Evolutionary conservation across 2,888 invertebrate species (phyloP), one percentile per base, ranked within the genome.

Genomic region (Rhaphigaster nebulosa): DNA sequence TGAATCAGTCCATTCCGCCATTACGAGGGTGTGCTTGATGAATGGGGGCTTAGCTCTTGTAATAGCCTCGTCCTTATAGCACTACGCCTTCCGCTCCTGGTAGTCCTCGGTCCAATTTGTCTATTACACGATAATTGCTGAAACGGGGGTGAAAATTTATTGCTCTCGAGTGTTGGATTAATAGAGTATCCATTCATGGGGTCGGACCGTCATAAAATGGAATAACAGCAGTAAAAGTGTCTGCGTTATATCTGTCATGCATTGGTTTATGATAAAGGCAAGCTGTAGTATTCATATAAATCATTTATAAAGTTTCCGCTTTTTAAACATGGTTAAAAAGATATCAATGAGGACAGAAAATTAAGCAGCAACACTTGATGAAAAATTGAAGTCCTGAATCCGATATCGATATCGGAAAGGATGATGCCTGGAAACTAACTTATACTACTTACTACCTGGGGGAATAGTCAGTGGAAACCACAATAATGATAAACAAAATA

Each of bases 11-110:
- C 45, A 45, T 26, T 41, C 84, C 84, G 84, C 84, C 84, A 84
- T 84, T 84, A 84, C 26, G n/a, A n/a, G 84, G 45, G 84, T n/a
- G 45, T 26, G 84, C 84, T 84, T 84, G 84, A 84, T 84, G 45
- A 84, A 84, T 84, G 84, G 84, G 84, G 84, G n/a, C 84, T 84
- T 84, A 84, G 84, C 45, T 12, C 20, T n/a, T 45, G 84, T 84
- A 84, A 84, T 84, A n/a, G 84, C 84, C n/a, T 45, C 26, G 26
- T 84, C 84, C 80, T 50, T 23, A 45, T 45, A 50, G 10, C n/a
- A 23, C 26, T 45, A 45, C n/a, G 4, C 15, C 38, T 84, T 84
- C 13, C n/a, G 84, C 13, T 26, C 23, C 80, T 41, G 6, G 3
- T 38, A 4, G 76, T 18, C 5, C 18, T 38, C 23, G 38, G 0